Conservation (phyloP, 2,113 vertebrate genomes). For the Tyrannus savana region DNA sequence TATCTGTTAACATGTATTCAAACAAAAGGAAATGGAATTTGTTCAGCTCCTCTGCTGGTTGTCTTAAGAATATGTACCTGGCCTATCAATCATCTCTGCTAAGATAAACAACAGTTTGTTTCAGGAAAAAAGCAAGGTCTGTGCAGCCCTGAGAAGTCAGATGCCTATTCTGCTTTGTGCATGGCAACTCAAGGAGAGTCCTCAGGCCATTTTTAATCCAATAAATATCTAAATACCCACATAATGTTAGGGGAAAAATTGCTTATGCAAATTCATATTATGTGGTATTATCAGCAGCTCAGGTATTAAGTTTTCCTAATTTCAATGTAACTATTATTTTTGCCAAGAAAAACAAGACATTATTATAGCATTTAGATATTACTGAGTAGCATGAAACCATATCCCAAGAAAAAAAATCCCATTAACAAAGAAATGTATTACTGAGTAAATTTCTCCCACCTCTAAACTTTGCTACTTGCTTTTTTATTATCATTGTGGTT, state of each 20-base stretch:
- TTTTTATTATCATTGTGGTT: neutral
- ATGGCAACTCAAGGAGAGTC: neutral
- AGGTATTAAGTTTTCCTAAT: neutral
- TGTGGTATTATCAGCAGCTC: neutral
- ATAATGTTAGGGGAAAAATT: neutral
- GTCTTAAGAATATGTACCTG: neutral
- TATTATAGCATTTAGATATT: neutral
- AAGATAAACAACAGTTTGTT: neutral
- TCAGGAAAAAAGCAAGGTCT: neutral
- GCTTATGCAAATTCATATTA: neutral
- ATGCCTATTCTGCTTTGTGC: neutral
- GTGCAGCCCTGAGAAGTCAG: neutral
- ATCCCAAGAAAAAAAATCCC: neutral
- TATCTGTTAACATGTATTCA: neutral
- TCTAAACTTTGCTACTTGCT: neutral
- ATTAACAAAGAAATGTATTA: neutral
- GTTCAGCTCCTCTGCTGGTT: neutral
- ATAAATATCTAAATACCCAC: neutral
- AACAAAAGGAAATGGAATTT: neutral
- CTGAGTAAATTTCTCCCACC: neutral
- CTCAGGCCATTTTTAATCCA: neutral
- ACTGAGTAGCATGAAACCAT: neutral
- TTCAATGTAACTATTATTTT: neutral
- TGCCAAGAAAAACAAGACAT: neutral
- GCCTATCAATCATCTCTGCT: neutral